Conservation (phyloP, 1,140 invertebrate genomes). For the Glossosoma conforme region DNA sequence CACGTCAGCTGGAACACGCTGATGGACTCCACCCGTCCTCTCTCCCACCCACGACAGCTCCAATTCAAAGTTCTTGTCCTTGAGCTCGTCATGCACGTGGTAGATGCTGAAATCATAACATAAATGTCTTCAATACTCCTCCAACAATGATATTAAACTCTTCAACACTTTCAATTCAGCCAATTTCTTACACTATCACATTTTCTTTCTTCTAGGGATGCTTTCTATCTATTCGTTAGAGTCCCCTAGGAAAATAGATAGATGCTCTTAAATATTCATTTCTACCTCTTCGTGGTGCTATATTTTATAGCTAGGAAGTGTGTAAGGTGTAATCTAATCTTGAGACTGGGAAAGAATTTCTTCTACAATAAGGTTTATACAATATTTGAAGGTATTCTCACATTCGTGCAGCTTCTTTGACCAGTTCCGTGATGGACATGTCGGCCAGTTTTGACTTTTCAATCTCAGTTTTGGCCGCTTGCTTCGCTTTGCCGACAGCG, state of each 20-base stretch:
- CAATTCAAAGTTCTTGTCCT: slow-evolving; percentile 97
- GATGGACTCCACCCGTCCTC: slow-evolving; percentile 70
- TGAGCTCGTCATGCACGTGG: slow-evolving; percentile 94
- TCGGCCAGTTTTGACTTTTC: slow-evolving; percentile 92
- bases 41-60: slow-evolving; percentile 96
- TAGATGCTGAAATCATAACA: slow-evolving; percentile 91
- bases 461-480: slow-evolving; percentile 98
- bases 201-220: too few relatives aligned
- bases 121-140: too few relatives aligned
- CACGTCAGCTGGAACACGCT: slow-evolving; percentile 59
- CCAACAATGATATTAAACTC: too few relatives aligned
- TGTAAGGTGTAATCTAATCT: slow-evolving; percentile 2
- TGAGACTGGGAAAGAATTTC: slow-evolving; percentile 1
- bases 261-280: too few relatives aligned
- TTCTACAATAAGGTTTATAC: too few relatives aligned
- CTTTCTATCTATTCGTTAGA: too few relatives aligned
- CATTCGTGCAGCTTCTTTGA: slow-evolving; percentile 95
- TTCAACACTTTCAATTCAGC: too few relatives aligned
- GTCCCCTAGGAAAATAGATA: too few relatives aligned
- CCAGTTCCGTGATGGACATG: slow-evolving; percentile 78
- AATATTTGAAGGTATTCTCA: slow-evolving; percentile 44
- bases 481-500: slow-evolving; percentile 96
- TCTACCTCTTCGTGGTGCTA: too few relatives aligned
- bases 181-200: too few relatives aligned
- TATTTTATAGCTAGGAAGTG: too few relatives aligned